phyloP scores from a whole-genome alignment of 2,113 vertebrate genomes.

The Macroglossus sobrinus region DNA sequence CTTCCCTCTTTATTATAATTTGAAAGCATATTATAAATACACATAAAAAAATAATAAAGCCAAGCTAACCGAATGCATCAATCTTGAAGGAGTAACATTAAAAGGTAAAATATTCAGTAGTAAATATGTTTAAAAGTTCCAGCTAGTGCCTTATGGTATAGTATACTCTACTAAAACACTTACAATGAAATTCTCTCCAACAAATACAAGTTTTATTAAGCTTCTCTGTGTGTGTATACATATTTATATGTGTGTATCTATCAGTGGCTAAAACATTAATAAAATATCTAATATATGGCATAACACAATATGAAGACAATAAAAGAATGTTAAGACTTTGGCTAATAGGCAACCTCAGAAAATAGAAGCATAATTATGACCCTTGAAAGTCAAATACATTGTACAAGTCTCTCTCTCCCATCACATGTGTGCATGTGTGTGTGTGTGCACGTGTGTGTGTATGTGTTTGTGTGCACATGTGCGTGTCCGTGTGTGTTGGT shows the following conservation, averaged over 20 bases:
- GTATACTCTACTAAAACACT: not conserved
- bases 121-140: slow-evolving; percentile 1
- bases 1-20: not conserved
- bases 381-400: not conserved
- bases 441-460: not conserved
- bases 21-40: not conserved
- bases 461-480: not conserved
- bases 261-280: not conserved
- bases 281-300: not conserved
- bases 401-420: not conserved
- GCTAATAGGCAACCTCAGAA: not conserved
- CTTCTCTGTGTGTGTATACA: not conserved
- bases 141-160: not conserved
- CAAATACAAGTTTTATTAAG: not conserved
- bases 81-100: not conserved
- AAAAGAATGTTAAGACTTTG: not conserved
- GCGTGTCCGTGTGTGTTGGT: not conserved
- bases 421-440: too few relatives aligned
- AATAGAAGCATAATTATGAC: not conserved
- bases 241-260: not conserved
- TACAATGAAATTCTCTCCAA: not conserved
- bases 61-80: slow-evolving; percentile 16
- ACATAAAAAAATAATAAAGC: not conserved
- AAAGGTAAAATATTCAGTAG: slow-evolving; percentile 26
- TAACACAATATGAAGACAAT: not conserved